Evolutionary conservation across 2,113 vertebrate species (phyloP).

Genomic region (Zosterops pallidus): DNA sequence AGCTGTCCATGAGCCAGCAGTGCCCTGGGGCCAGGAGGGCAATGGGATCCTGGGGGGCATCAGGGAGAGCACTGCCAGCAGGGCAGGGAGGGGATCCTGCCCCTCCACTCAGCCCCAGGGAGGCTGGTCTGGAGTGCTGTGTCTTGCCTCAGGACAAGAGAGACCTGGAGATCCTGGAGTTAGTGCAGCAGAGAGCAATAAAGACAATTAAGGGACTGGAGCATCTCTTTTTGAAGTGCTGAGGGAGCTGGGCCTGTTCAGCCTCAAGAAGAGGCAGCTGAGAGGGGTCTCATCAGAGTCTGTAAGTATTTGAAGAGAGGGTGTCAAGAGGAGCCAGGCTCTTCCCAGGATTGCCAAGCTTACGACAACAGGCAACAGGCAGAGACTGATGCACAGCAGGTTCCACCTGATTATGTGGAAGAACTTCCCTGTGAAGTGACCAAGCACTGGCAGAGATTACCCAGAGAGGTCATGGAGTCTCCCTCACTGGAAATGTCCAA

Average conservation of each 20-base stretch:
- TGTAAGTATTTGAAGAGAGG: background rate
- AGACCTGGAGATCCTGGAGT: background rate
- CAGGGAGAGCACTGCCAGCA: background rate
- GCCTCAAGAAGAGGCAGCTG: background rate
- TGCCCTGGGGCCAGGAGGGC: background rate
- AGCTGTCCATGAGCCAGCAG: background rate
- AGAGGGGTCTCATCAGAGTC: background rate
- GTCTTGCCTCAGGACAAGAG: background rate
- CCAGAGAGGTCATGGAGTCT: background rate
- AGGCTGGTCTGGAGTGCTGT: background rate
- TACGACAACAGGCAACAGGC: background rate
- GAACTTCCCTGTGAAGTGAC: background rate
- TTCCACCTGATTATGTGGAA: background rate
- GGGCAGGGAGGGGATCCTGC: background rate
- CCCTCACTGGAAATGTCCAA: background rate
- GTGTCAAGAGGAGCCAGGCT: background rate
- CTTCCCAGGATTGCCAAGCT: background rate
- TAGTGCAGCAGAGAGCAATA: background rate
- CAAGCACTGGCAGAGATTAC: rapidly evolving
- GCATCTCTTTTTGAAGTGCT: background rate
- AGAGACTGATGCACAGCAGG: background rate
- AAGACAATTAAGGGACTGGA: background rate
- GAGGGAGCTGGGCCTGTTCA: background rate
- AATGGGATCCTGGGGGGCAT: background rate
- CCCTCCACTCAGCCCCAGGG: background rate